Base-by-base conservation (phyloP, 2,113 vertebrate species). In the Arenaria interpres region DNA sequence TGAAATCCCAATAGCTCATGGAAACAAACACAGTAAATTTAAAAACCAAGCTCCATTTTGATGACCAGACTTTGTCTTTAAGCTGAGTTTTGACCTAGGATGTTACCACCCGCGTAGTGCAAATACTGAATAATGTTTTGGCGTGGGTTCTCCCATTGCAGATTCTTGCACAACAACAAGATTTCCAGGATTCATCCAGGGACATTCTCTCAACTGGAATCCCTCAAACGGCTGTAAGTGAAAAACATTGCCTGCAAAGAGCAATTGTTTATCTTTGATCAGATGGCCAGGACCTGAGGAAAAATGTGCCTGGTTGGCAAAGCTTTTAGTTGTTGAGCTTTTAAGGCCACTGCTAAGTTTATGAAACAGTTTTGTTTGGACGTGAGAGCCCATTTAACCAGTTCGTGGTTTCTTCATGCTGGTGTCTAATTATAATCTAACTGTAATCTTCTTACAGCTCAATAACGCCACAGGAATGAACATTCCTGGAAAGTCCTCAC, bases 101-200 rank as follows among this genome's bases (percentile, higher is more conserved):
- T 74, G 75, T 81, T 72, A 19, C 27, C 80, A 56, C 32, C 68
- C 10, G 17, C 1, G 1, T 7, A 19, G 68, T 60, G 73, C 89
- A 88, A 88, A 89, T 60, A 67, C 74, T 83, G 62, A 92, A 92
- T 93, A 78, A 95, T 59, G 41, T 37, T 66, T 59, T 94, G 95
- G 91, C 86, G 1, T 68, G 85, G 54, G 50, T 92, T 85, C 43
- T 94, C 75, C 85, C 77, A 0, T 83, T 93, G 54, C 97, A 99
- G 99, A 80, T 99, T 99, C 98, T 98, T 99, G 97, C 99, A 99
- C 98, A 99, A 99, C 98, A 99, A 99, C 98, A 98, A 98, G 97
- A 99, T 99, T 81, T 98, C 98, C 80, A 98, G 98, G 75, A 98
- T 99, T 25, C 98, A 98, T 80, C 98, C 98, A 10, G 99, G 98